Base-by-base conservation (phyloP, 35 echinoderm and acorn worm species). In the Hemicentrotus pulcherrimus region DNA sequence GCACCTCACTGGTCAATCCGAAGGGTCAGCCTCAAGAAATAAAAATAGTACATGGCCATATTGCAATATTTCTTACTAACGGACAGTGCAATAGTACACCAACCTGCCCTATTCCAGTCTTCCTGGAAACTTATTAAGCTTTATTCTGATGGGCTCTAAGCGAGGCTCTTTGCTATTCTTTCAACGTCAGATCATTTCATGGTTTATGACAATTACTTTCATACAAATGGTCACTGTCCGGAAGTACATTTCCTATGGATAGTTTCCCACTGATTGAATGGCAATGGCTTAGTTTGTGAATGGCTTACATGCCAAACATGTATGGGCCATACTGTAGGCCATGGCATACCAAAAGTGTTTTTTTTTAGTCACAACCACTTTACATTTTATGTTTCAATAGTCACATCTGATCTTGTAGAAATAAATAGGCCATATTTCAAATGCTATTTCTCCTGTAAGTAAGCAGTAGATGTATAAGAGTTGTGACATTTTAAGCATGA, bases 201-300 rank as follows among this genome's bases (percentile, higher is more conserved):
- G 18, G 65, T 78, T 78, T 78, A 78, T 78, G 65, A 78, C 65
- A 78, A 78, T 78, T 78, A 22, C 65, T 78, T n/a, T 78, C 65
- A 22, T 78, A 78, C 7, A 28, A 78, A 78, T 78, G 65, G 65
- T 78, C 65, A 78, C 19, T 78, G 65, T 78, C 65, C 19, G 65
- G 65, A 78, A 78, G 28, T n/a, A 8, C 65, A 78, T 78, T 78
- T 78, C 65, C 65, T 78, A 78, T 78, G 65, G 65, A 78, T 78
- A 78, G 6, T 78, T 78, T n/a, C 65, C 22, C 65, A 78, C 10
- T 55, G 50, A 55, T 78, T n/a, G 28, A 78, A n/a, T 18, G 65
- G 65, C 65, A 78, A 28, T 28, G 22, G 65, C 24, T 78, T 59
- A 9, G 65, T 78, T 28, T 78, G 24, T 28, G 5, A 78, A 78